Percentiles rank a stretch among this genome's conserved stretches.
phyloP scores from a whole-genome alignment of 2,888 invertebrate species.

The Lacanobia oleracea region DNA sequence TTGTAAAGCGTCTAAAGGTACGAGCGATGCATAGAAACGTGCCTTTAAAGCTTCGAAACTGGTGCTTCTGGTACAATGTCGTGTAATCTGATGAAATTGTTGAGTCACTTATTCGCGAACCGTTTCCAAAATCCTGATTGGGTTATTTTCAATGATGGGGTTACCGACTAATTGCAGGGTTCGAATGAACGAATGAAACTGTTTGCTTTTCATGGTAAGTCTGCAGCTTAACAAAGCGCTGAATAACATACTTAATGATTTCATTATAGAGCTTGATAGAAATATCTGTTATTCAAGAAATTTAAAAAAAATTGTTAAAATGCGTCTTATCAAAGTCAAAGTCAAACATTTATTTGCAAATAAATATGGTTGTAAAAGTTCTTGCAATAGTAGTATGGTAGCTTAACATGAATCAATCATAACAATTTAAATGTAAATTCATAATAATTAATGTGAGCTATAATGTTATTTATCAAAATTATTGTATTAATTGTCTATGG shows the following conservation, averaged over 20 bases:
- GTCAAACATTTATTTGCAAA: too few species aligned
- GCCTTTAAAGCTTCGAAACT: conserved; percentile 53
- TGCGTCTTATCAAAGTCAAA: too few species aligned
- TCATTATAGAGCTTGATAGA: too few species aligned
- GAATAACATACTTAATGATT: not conserved
- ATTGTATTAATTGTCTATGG: too few species aligned
- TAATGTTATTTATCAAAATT: too few species aligned
- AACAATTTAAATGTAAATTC: too few species aligned
- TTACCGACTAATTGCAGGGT: conserved; percentile 4
- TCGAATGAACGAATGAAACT: not conserved
- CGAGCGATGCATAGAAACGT: conserved; percentile 62
- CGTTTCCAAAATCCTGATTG: conserved; percentile 50
- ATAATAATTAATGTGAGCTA: too few species aligned
- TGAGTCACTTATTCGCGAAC: conserved; percentile 48
- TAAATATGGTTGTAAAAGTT: too few species aligned
- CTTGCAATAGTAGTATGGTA: too few species aligned
- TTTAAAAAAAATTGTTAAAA: too few species aligned
- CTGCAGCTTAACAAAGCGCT: not conserved
- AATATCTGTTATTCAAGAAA: too few species aligned
- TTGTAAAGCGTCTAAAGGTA: conserved; percentile 49
- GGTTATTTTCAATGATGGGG: conserved; percentile 21
- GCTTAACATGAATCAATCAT: too few species aligned
- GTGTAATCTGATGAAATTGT: conserved; percentile 54
- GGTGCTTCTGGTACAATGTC: conserved; percentile 50
- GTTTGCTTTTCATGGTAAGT: conserved; percentile 2